phyloP scores from a whole-genome alignment of 1,140 invertebrate genomes.

The Magallana ariakensis region DNA sequence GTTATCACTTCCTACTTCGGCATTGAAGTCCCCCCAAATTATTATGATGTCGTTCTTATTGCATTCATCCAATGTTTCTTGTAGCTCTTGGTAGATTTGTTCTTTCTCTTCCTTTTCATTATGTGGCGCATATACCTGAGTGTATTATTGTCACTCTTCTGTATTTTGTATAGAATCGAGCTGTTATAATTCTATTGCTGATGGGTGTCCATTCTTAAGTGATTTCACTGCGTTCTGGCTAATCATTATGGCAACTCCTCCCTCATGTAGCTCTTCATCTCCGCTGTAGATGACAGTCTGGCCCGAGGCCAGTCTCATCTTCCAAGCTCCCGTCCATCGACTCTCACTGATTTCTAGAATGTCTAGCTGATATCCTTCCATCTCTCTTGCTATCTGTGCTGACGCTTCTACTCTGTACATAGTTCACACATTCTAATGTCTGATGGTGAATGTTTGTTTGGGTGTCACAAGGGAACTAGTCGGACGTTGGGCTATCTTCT shows the following conservation, averaged over 20 bases:
- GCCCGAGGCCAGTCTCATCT: background rate
- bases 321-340: background rate
- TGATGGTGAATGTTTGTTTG: too few relatives aligned
- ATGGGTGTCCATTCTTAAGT: background rate
- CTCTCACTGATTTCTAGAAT: background rate
- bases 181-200: background rate
- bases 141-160: background rate
- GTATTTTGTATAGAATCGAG: background rate
- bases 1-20: background rate
- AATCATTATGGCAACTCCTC: background rate
- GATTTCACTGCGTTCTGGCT: background rate
- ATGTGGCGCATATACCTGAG: background rate
- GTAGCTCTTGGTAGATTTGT: background rate
- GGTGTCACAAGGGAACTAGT: too few relatives aligned
- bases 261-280: background rate
- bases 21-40: background rate
- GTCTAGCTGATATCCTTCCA: too few relatives aligned
- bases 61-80: background rate
- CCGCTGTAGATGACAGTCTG: background rate
- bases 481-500: too few relatives aligned
- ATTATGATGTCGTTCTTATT: background rate
- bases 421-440: too few relatives aligned
- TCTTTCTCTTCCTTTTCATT: background rate
- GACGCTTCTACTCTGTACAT: too few relatives aligned
- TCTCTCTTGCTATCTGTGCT: too few relatives aligned